These are phyloP conservation scores for Oscheius onirici DNA, from an alignment of 2,888 invertebrate species.

Conservation along the genomic window DNA sequence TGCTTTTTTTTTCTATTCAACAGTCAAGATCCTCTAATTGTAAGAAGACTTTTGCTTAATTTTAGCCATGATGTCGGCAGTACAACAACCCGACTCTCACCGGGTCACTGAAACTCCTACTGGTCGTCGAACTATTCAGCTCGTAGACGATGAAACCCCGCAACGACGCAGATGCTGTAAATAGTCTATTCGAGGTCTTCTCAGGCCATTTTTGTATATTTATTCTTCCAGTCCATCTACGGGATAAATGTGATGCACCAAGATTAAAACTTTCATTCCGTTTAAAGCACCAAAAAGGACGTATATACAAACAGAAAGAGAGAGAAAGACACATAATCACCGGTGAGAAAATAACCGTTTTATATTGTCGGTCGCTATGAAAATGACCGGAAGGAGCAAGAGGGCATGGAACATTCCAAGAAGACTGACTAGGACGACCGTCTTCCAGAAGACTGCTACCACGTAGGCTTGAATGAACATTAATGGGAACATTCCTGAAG, in stretches of 20 bases:
- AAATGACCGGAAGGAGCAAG: slow-evolving; percentile 65
- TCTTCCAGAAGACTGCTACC: slow-evolving; percentile 70
- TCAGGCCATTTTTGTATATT: slow-evolving; percentile 2
- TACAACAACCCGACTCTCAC: background rate
- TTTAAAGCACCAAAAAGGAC: slow-evolving; percentile 16
- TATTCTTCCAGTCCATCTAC: background rate
- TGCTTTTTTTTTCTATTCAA: too few relatives aligned
- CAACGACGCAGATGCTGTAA: slow-evolving; percentile 24
- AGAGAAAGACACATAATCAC: background rate
- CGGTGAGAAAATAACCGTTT: slow-evolving; percentile 33
- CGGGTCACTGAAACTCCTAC: background rate
- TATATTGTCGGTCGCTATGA: slow-evolving; percentile 59
- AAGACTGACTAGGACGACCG: slow-evolving; percentile 63
- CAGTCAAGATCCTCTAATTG: too few relatives aligned
- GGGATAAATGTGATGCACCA: background rate
- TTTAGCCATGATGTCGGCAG: slow-evolving; percentile 14
- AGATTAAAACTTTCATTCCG: background rate
- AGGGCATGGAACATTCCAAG: slow-evolving; percentile 68
- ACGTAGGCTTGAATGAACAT: slow-evolving; percentile 69
- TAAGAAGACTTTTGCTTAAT: too few relatives aligned
- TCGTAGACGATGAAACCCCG: slow-evolving; percentile 30
- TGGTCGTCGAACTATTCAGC: slow-evolving; percentile 27
- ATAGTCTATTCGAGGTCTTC: background rate
- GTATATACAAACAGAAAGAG: slow-evolving; percentile 18
- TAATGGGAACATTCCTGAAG: slow-evolving; percentile 64